Base-by-base conservation (phyloP, 2,888 invertebrate genomes). In the Apamea sordens region DNA sequence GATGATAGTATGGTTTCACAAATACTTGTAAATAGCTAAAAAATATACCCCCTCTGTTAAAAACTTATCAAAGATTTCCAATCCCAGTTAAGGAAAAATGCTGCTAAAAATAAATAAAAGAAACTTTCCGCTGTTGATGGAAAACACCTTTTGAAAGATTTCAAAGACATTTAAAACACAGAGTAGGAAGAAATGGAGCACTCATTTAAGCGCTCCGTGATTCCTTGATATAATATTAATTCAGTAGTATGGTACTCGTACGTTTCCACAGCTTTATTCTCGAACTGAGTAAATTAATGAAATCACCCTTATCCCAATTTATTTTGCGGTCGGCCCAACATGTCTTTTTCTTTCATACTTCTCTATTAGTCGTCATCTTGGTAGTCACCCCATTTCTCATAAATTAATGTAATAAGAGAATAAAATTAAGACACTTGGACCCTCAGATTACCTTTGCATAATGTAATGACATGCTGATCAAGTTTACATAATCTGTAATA, bases 61-160 rank as follows among this genome's bases (percentile, higher is more conserved):
- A 69, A 77, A 44, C 21, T 36, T 69, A 41, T 24, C 50, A 13
- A 21, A 53, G 28, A 69, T 64, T 47, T 75, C 47, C 21, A 56
- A 4, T 36, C 2, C 32, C n/a, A 28, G 32, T 56, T 50, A 73
- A 47, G 68, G 68, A 44, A 77, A 56, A 77, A 64, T 44, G 32
- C 21, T 6, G 32, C 50, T 82, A 32, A 77, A 82, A 82, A 72
- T 77, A 77, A 53, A 18, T 80, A 11, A 76, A 80, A 81, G 47
- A 77, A 81, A 81, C 77, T 67, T 67, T n/a, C 15, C 28, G 15
- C 28, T 44, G 50, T 36, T 77, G 81, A 81, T 32, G 13, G 28
- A 47, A 81, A 71, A 82, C 82, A 79, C 41, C 65, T 82, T 82
- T 82, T 67, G 21, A 67, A 56, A 67, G 24, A 63, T 81, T 71